Base-by-base conservation (phyloP, 2,888 invertebrate genomes). In the Enoplolaimus lenunculus region DNA sequence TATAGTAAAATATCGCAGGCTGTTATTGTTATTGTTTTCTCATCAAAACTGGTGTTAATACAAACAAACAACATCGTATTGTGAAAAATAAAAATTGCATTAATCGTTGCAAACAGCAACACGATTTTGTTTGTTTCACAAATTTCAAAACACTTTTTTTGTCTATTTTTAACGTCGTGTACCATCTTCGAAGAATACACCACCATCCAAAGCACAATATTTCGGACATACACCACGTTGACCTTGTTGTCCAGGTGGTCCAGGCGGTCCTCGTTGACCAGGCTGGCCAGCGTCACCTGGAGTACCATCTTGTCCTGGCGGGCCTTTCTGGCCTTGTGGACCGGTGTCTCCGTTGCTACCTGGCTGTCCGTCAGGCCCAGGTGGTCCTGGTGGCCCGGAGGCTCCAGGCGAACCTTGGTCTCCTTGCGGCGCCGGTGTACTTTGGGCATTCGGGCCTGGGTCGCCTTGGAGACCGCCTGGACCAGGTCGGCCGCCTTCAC, bases 341-440 rank as follows among this genome's bases (percentile, higher is more conserved):
- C 68, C 45, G 21, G 7, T 45, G 7, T 45, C 45, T 7, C 45
- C 45, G 21, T 21, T 21, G 45, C 7, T 7, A 45, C 45, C 45
- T 13, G 45, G 7, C 45, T 7, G 7, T 2, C 68, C 68, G 26
- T 69, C 69, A 29, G 68, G 68, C 33, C 73, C 73, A 21, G 62
- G 60, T 26, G 69, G 59, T 69, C 75, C 77, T 13, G 62, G 70
- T 26, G 74, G 73, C 72, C 76, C 76, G 29, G 71, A 31, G 34
- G 73, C 72, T 69, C 75, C 76, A 29, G 74, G 69, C n/a, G 64
- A 21, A 13, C 45, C 45, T 45, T 7, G 70, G 31, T 75, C 74
- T 75, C 77, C 78, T 62, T 73, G 71, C 71, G 75, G 75, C 70
- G 77, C 78, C 57, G 76, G 74, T n/a, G 28, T 57, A 28, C 57